These are phyloP conservation scores for Acarapis woodi DNA, from an alignment of 1,140 invertebrate genomes.

Conservation along the genomic window DNA sequence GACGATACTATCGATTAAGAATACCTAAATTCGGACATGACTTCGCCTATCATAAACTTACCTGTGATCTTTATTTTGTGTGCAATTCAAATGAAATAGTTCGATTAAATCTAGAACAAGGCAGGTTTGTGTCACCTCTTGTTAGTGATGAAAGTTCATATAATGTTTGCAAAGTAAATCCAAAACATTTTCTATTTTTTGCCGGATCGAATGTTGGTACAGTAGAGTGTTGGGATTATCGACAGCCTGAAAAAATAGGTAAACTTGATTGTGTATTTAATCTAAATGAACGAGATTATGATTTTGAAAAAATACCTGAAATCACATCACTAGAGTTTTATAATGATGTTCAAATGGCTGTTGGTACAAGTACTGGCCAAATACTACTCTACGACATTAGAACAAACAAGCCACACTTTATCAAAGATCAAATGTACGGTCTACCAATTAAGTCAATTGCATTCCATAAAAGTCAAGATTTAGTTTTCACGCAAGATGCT, in stretches of 20 bases:
- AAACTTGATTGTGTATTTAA: conserved; percentile 56
- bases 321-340: conserved; percentile 49
- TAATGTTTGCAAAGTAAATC: conserved; percentile 63
- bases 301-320: conserved; percentile 25
- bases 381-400: conserved; percentile 78
- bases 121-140: conserved; percentile 62
- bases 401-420: conserved; percentile 48
- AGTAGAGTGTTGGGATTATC: conserved; percentile 85
- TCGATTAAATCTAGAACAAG: conserved; percentile 76
- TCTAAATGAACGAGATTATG: conserved; percentile 26
- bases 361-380: conserved; percentile 68
- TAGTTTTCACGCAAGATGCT: conserved; percentile 69
- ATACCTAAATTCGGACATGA: conserved; percentile 88
- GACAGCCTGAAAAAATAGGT: conserved; percentile 38
- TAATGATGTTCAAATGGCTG: conserved; percentile 51
- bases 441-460: conserved; percentile 64
- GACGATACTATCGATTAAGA: conserved; percentile 58
- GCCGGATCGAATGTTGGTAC: conserved; percentile 69
- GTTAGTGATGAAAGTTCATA: conserved; percentile 38
- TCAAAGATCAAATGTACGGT: conserved; percentile 86
- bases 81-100: conserved; percentile 76
- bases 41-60: conserved; percentile 58
- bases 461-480: conserved; percentile 46
- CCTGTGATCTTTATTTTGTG: conserved; percentile 71
- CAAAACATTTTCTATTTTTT: conserved; percentile 52